These are phyloP conservation scores for Poecilia picta DNA, from an alignment of 2,797 vertebrate genomes.

Conservation along the genomic window DNA sequence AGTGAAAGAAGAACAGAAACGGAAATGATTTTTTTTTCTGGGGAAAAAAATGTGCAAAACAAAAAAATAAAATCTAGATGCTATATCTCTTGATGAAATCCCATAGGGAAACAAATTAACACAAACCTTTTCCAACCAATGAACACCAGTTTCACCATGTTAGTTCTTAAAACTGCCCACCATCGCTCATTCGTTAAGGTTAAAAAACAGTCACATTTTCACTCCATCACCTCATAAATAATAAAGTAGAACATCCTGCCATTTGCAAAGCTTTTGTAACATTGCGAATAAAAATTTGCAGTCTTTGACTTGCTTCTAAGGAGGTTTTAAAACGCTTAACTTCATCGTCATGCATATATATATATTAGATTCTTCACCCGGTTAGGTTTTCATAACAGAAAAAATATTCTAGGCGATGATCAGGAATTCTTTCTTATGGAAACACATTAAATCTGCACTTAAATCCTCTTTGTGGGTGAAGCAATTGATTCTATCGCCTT, in stretches of 20 bases:
- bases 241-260: background rate
- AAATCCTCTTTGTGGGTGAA: background rate
- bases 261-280: slow-evolving; percentile 28
- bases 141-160: slow-evolving; percentile 21
- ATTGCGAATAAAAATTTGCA: slow-evolving; percentile 1
- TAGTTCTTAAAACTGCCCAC: slow-evolving; percentile 37
- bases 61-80: slow-evolving; percentile 47
- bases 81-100: slow-evolving; percentile 33
- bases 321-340: slow-evolving; percentile 15
- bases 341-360: slow-evolving; percentile 13
- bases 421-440: slow-evolving; percentile 13
- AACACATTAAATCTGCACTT: slow-evolving; percentile 1
- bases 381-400: slow-evolving; percentile 62
- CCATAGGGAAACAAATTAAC: slow-evolving; percentile 11
- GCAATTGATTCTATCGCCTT: slow-evolving; percentile 5
- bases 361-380: slow-evolving; percentile 30
- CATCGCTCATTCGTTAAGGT: slow-evolving; percentile 7
- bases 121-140: slow-evolving; percentile 26
- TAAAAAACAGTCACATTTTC: slow-evolving; percentile 14
- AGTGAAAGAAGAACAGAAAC: slow-evolving; percentile 9
- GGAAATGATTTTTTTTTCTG: slow-evolving; percentile 51
- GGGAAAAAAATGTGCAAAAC: slow-evolving; percentile 24
- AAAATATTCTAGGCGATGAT: slow-evolving; percentile 7
- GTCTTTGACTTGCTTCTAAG: slow-evolving; percentile 5
- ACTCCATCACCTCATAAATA: slow-evolving; percentile 16